Percentiles rank a stretch among this genome's conserved stretches.
Conservation (phyloP, 2,797 vertebrate species). For the Pantherophis alleghaniensis region DNA sequence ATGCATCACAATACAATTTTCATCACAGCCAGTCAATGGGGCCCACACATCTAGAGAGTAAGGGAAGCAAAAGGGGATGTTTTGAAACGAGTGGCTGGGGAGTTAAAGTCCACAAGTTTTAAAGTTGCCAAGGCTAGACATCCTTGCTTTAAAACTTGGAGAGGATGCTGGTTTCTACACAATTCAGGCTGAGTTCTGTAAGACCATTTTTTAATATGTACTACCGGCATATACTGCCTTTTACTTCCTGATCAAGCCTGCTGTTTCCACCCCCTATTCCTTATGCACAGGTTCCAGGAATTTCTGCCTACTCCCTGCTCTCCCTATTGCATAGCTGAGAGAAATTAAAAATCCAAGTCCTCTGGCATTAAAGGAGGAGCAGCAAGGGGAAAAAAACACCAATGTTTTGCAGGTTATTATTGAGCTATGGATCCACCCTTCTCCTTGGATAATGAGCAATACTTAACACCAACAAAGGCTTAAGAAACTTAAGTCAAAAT, state of each 20-base stretch:
- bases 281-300: background rate
- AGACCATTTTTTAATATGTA: background rate
- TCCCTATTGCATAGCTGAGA: background rate
- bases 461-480: background rate
- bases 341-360: background rate
- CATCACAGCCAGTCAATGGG: background rate
- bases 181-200: background rate
- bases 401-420: background rate
- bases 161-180: background rate
- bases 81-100: background rate
- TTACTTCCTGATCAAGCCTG: background rate
- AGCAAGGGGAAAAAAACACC: background rate
- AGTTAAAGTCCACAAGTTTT: background rate
- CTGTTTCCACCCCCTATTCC: background rate
- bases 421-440: background rate
- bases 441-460: background rate
- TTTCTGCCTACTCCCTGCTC: background rate
- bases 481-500: background rate
- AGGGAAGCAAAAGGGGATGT: background rate
- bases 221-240: background rate
- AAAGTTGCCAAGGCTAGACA: background rate
- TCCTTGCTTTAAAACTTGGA: background rate
- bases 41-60: background rate
- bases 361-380: background rate
- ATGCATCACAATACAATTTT: background rate